Evolutionary conservation across 2,888 invertebrate species (phyloP).

Genomic region (Zeuzera pyrina): DNA sequence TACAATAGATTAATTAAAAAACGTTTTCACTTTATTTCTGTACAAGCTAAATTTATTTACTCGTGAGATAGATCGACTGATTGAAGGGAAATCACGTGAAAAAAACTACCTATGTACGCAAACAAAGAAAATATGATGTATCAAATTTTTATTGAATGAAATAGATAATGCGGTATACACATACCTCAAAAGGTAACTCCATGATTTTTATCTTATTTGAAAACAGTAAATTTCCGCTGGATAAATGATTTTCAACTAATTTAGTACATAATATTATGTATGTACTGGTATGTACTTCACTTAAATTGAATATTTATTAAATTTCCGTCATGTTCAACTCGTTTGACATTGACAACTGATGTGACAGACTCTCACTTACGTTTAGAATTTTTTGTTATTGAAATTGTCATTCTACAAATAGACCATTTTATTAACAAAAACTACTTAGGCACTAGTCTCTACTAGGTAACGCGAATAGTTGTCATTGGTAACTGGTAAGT

Average conservation of each 20-base stretch:
- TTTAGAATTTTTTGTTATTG: too few species aligned
- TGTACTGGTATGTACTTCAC: constrained; percentile 2
- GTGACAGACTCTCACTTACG: background rate
- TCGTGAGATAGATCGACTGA: background rate
- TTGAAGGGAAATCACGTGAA: constrained; percentile 46
- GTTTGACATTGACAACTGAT: constrained; percentile 4
- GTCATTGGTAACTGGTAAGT: too few species aligned
- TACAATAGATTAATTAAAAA: too few species aligned
- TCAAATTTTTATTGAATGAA: constrained; percentile 8
- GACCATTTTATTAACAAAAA: too few species aligned
- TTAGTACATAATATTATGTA: background rate
- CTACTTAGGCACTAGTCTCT: too few species aligned
- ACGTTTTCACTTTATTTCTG: background rate
- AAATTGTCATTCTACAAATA: too few species aligned
- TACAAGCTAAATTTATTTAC: background rate
- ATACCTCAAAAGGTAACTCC: constrained; percentile 60
- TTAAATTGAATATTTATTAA: too few species aligned
- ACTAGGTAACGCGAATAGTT: too few species aligned
- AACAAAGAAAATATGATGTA: constrained; percentile 33
- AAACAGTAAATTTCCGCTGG: constrained; percentile 5
- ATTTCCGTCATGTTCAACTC: constrained; percentile 5
- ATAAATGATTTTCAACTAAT: too few species aligned
- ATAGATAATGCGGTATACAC: constrained; percentile 5
- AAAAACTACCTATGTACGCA: constrained; percentile 29
- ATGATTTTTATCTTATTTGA: constrained; percentile 19